Conservation (phyloP, 1,140 invertebrate genomes). For the Arion vulgaris region DNA sequence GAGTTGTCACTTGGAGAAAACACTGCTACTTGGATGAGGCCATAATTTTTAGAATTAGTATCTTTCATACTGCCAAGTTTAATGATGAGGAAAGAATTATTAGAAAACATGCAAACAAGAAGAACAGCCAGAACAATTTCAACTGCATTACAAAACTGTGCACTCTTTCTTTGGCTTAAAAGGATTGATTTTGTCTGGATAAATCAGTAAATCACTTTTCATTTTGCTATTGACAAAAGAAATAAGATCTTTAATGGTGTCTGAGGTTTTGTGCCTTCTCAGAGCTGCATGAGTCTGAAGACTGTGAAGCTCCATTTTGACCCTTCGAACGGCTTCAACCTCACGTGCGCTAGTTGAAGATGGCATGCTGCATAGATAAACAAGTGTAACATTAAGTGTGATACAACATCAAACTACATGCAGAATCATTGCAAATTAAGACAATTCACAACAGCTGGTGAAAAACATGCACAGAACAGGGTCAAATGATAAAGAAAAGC, state of each 20-base stretch:
- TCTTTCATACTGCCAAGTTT: too few relatives aligned
- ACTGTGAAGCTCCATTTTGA: constrained; percentile 39
- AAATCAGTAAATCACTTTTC: constrained; percentile 44
- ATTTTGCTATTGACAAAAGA: constrained; percentile 41
- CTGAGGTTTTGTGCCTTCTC: constrained; percentile 39
- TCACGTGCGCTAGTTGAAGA: constrained; percentile 37
- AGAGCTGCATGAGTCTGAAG: constrained; percentile 40
- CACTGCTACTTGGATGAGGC: too few relatives aligned
- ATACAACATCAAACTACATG: background rate
- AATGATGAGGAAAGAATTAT: too few relatives aligned
- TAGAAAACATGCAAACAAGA: too few relatives aligned
- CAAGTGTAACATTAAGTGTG: constrained; percentile 13
- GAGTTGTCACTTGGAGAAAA: too few relatives aligned
- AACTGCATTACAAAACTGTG: constrained; percentile 46
- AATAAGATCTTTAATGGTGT: constrained; percentile 47
- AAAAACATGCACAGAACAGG: background rate
- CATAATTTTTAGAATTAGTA: too few relatives aligned
- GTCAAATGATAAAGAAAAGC: too few relatives aligned
- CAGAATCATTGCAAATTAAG: background rate
- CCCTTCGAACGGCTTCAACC: constrained; percentile 42
- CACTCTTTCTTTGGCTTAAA: constrained; percentile 52
- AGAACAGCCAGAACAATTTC: too few relatives aligned
- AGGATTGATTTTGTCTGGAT: constrained; percentile 54
- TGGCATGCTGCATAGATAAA: constrained; percentile 42
- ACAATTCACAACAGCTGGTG: background rate